Base-by-base conservation (phyloP, 2,888 invertebrate species). In the Ptychoptera albimana region DNA sequence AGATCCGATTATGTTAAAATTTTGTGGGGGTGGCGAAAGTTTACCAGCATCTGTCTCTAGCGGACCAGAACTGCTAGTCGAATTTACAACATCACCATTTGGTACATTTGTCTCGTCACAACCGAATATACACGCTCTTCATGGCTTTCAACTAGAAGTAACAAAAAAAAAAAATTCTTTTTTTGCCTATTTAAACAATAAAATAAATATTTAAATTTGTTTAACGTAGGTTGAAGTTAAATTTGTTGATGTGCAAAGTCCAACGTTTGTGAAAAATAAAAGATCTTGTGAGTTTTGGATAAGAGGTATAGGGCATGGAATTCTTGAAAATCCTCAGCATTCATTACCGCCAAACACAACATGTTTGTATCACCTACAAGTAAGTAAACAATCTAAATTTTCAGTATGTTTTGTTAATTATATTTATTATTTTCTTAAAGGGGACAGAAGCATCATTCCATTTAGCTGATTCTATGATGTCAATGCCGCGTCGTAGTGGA, bases 121-220 rank as follows among this genome's bases (percentile, higher is more conserved):
- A 4, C 77, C 79, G 12, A 79, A 82, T 23, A 71, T 76, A 37
- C 77, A 83, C 60, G 79, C 83, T 2, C 69, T 91, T 40, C 85
- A 88, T 60, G 89, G 89, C 50, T 91, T 91, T 64, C 89, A 89
- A 59, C 69, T 91, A 42, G 86, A 91, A 72, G 85, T 89, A 50
- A 79, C 23, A 15, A 13, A 36, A 36, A 55, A 53, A 12, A 38
- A 8, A 2, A 8, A 36, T n/a, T 14, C 5, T 12, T 75, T 63
- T 37, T 39, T 41, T 29, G 12, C 31, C 39, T 38, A 37, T 30
- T 35, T 9, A 15, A 42, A 44, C 38, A 45, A 43, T n/a, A 40
- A 31, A 34, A 14, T 10, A 16, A 12, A 32, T 41, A 13, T 10
- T 13, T 8, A 41, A 11, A 32, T 13, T 29, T 34, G 23, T 37